Evolutionary conservation across 2,888 invertebrate genomes (phyloP), one percentile per base, ranked within the genome.

Genomic region (Drosophila cognata): DNA sequence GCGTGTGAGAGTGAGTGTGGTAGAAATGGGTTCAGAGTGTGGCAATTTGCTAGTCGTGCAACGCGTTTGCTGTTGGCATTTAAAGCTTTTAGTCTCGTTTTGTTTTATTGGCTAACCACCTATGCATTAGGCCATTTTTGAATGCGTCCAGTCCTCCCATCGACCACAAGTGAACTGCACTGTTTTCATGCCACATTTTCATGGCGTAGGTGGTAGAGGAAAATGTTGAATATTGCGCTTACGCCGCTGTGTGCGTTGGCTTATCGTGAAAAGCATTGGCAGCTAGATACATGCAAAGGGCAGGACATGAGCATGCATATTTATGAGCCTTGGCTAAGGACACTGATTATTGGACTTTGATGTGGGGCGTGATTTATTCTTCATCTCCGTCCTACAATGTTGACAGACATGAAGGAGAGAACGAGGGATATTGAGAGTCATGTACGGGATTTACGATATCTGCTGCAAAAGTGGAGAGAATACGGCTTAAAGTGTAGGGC

Each of bases 251-350:
- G 65, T 59, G 52, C 50, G 56, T 38, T 38, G 72, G 52, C 73
- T 84, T 87, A 87, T 84, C 80, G 74, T 65, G 60, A 38, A 62
- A 41, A 65, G 72, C 78, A 71, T 62, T 66, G 72, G 68, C 60
- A 70, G 62, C 35, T 28, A 18, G 50, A 16, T 13, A 18, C 29
- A 41, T 41, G 35, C 36, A 29, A 36, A 25, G 52, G 43, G 33
- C 51, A 50, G 77, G 63, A 79, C 85, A 77, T 84, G 85, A 79
- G 71, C 48, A 59, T 61, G 84, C 82, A 84, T 87, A 87, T 88
- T 87, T 84, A 84, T 84, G 88, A 75, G 88, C n/a, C 55, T 38
- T 21, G 60, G 55, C 61, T 75, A 65, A 78, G 76, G 72, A 76
- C 76, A 62, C 76, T 79, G 76, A 72, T 78, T 79, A 78, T 79